Evolutionary conservation across 1,140 invertebrate species (phyloP), one percentile per base, ranked within the genome.

Genomic region (Scaptomyza montana): DNA sequence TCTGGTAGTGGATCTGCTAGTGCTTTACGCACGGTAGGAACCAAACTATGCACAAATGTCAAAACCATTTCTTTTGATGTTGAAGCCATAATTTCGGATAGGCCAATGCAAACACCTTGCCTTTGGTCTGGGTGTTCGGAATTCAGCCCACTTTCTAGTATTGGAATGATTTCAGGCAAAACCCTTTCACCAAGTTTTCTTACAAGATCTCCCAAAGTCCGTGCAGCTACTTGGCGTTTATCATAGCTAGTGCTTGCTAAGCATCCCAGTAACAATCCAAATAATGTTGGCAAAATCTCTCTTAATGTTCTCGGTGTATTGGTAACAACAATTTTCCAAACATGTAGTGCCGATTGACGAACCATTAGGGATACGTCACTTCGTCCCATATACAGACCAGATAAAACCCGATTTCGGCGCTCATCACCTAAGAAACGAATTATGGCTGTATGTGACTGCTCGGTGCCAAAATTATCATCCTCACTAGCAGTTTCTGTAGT

Each of bases 391-490:
- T 99, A 99, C 13, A 99, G 93, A 8, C 98, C 98, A 43, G 98
- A 97, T 25, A 99, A 92, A 3, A 99, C 98, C 39, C 98, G 93
- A 92, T 99, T 99, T 60, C 98, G 93, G 55, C 98, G 93, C 78
- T 99, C 98, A 3, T 94, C 94, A 8, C 99, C 98, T 5, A 99
- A 93, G 5, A 97, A 95, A 19, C 94, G 94, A 62, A 99, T 96
- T 74, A 99, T 99, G 1, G 97, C 97, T 91, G 95, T 94, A 82
- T 99, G 97, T 0, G 98, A 99, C 78, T 98, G 96, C 92, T 99
- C 98, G 0, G 99, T 99, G 57, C 98, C 99, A 93, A 99, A 99
- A 92, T 99, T 99, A 91, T 99, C 99, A 92, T 99, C 99, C 92
- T 99, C 99, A 80, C 96, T 97, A 3, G 98, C 97, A 2, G 98